These are phyloP conservation scores for Rhinichthys osculus DNA, from an alignment of 2,797 vertebrate species.

Conservation along the genomic window DNA sequence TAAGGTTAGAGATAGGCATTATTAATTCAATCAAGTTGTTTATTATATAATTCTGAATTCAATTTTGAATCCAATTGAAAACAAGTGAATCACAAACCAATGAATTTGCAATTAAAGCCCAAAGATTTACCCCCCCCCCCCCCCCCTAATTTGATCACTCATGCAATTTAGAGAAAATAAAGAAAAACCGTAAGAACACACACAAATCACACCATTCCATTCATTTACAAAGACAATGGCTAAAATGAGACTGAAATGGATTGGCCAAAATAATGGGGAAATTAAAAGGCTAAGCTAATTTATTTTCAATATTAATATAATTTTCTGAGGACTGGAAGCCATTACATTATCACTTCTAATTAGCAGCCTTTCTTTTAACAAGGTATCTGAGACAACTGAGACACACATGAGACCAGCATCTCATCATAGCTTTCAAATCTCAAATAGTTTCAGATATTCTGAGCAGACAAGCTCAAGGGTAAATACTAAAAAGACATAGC, in stretches of 20 bases:
- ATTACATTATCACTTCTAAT: conserved; percentile 2
- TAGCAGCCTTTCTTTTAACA: background rate
- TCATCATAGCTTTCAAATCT: background rate
- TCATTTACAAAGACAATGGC: background rate
- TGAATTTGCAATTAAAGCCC: background rate
- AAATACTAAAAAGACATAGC: background rate
- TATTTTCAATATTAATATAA: background rate
- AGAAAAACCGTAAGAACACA: background rate
- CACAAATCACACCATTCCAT: conserved; percentile 4
- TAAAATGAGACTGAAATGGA: background rate
- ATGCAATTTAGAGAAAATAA: background rate
- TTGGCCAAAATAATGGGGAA: background rate
- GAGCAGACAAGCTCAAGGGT: background rate
- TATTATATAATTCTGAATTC: background rate
- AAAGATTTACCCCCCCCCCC: background rate
- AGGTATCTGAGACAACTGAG: background rate
- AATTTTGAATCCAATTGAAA: background rate
- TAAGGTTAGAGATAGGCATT: background rate
- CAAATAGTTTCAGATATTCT: background rate
- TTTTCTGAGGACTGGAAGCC: background rate
- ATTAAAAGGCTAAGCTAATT: conserved; percentile 3
- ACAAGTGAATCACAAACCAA: background rate
- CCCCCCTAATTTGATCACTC: background rate
- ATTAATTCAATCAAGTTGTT: background rate
- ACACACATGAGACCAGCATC: background rate